Conservation (phyloP, 2,888 invertebrate species). For the Marasmarcha lunaedactyla region DNA sequence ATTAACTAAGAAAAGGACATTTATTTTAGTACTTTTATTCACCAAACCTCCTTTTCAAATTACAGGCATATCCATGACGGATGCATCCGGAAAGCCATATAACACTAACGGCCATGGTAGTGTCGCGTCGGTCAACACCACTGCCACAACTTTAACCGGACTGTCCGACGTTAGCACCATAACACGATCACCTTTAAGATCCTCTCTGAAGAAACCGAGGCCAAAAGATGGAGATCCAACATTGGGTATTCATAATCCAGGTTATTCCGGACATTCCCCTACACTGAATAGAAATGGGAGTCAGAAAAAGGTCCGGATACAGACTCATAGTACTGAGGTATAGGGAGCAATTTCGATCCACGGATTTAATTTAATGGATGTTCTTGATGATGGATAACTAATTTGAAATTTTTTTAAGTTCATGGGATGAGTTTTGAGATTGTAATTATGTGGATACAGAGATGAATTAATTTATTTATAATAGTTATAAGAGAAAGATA, state of each 20-base stretch:
- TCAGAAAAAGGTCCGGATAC: conserved; percentile 91
- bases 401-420: conserved; percentile 6
- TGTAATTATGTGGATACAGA: too few relatives aligned
- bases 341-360: conserved; percentile 27
- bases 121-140: conserved; percentile 80
- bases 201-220: conserved; percentile 86
- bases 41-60: not conserved
- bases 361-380: not conserved
- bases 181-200: conserved; percentile 50
- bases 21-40: too few relatives aligned
- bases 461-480: too few relatives aligned
- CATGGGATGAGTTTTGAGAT: not conserved
- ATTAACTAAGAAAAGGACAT: too few relatives aligned
- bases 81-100: conserved; percentile 88
- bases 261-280: conserved; percentile 85
- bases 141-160: conserved; percentile 75
- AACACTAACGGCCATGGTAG: conserved; percentile 74
- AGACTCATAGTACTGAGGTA: conserved; percentile 92
- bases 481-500: too few relatives aligned
- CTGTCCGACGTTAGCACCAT: conserved; percentile 61
- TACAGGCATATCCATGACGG: conserved; percentile 85
- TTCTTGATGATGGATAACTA: not conserved
- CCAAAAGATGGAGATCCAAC: conserved; percentile 60
- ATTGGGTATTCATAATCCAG: conserved; percentile 88
- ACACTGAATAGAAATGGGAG: conserved; percentile 87